These are phyloP conservation scores for Vespertilio murinus DNA, from an alignment of 2,797 vertebrate genomes.

Conservation along the genomic window DNA sequence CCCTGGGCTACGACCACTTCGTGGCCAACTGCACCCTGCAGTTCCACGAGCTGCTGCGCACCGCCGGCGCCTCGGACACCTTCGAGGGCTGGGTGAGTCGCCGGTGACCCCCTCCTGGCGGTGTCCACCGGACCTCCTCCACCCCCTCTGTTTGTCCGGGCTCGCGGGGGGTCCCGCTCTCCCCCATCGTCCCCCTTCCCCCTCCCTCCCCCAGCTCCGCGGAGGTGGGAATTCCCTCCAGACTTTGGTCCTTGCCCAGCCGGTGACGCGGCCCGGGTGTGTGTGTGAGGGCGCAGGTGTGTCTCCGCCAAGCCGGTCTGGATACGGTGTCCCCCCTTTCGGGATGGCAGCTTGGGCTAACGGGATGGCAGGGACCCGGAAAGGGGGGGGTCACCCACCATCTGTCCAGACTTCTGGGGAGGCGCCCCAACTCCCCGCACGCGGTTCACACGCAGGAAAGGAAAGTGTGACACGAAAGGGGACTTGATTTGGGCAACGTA, in stretches of 20 bases:
- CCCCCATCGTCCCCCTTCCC: background rate
- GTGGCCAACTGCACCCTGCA: slow-evolving; percentile 95
- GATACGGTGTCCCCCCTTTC: background rate
- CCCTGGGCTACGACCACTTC: slow-evolving; percentile 97
- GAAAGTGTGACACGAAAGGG: background rate
- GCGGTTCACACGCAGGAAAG: background rate
- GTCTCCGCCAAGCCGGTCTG: slow-evolving; percentile 21
- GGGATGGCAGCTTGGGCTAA: background rate
- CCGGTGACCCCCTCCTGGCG: background rate
- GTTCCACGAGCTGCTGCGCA: slow-evolving; percentile 92
- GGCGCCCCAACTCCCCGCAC: background rate
- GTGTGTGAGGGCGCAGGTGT: slow-evolving; percentile 53
- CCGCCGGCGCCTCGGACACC: slow-evolving; percentile 87
- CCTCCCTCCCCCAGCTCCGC: background rate
- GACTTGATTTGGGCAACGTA: slow-evolving; percentile 10
- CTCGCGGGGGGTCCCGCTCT: background rate
- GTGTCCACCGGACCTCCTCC: background rate
- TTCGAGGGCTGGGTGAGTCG: slow-evolving; percentile 97
- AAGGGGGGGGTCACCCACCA: background rate
- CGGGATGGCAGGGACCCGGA: background rate
- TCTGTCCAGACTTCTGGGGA: background rate
- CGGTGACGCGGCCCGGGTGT: slow-evolving; percentile 37
- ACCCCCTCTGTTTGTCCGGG: background rate
- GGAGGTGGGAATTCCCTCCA: slow-evolving; percentile 49
- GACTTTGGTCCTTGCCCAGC: slow-evolving; percentile 38